Conservation (phyloP, 2,113 vertebrate genomes). For the Leuciscus idus region DNA sequence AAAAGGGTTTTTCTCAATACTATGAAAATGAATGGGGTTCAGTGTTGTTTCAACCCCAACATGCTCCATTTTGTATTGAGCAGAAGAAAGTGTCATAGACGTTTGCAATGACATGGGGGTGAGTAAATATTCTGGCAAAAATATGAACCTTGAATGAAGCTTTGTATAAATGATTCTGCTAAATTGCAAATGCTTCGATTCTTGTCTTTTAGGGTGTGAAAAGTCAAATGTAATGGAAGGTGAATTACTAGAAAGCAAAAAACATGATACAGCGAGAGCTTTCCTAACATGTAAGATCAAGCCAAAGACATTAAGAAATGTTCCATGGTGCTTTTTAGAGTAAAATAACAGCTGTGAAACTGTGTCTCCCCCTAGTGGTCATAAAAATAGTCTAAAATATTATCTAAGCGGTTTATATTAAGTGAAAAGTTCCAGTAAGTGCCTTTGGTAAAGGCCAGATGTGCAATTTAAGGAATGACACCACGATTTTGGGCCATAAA, state of each 20-base stretch:
- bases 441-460: background rate
- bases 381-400: background rate
- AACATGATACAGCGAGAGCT: background rate
- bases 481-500: background rate
- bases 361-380: conserved; percentile 28
- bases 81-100: background rate
- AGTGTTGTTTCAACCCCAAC: background rate
- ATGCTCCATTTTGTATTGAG: background rate
- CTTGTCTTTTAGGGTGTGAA: background rate
- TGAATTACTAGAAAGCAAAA: background rate
- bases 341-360: background rate
- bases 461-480: background rate
- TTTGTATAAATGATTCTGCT: background rate
- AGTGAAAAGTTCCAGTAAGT: background rate
- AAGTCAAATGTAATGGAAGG: background rate
- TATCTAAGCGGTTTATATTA: background rate
- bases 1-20: background rate
- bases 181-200: background rate
- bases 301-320: background rate
- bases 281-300: background rate
- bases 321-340: background rate
- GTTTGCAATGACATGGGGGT: background rate
- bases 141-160: background rate
- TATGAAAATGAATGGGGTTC: background rate
- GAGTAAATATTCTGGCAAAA: background rate